Percentiles rank a stretch among this genome's conserved stretches.
phyloP scores from a whole-genome alignment of 1,140 invertebrate genomes.

The Hypothenemus hampei region DNA sequence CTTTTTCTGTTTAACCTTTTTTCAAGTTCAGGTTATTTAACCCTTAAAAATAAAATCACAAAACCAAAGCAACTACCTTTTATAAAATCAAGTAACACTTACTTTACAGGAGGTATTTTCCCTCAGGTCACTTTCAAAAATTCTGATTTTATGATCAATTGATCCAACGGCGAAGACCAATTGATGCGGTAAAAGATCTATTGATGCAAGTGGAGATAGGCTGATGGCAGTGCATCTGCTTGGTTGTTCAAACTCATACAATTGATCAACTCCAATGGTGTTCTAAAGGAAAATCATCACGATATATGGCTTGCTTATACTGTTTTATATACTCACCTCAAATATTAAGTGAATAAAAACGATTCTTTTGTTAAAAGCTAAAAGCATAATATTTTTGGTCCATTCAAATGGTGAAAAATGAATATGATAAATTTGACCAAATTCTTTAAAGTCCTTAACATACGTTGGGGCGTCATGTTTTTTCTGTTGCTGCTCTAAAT shows the following conservation, averaged over 20 bases:
- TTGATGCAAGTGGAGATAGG: slow-evolving; percentile 59
- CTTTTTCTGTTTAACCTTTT: too few species aligned
- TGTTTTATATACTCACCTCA: slow-evolving; percentile 25
- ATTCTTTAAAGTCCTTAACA: slow-evolving; percentile 35
- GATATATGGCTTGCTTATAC: neutral
- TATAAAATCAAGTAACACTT: slow-evolving; percentile 24
- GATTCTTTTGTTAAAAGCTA: slow-evolving; percentile 41
- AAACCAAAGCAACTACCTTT: too few species aligned
- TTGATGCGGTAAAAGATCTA: slow-evolving; percentile 55
- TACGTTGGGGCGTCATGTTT: too few species aligned
- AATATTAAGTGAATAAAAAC: slow-evolving; percentile 35
- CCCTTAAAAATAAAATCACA: too few species aligned
- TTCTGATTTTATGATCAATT: slow-evolving; percentile 52
- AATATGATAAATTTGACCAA: slow-evolving; percentile 38
- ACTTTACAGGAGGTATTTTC: slow-evolving; percentile 49
- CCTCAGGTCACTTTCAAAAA: slow-evolving; percentile 55
- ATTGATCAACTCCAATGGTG: neutral
- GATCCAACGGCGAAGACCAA: slow-evolving; percentile 54
- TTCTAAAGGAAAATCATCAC: neutral
- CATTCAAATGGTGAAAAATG: slow-evolving; percentile 42
- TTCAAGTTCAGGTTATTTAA: too few species aligned
- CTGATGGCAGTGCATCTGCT: slow-evolving; percentile 51
- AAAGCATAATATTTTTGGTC: slow-evolving; percentile 42
- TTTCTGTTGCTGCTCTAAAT: too few species aligned
- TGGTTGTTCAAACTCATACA: slow-evolving; percentile 49